Base-by-base conservation (phyloP, 2,888 invertebrate genomes). In the Dicyrtomina minuta region DNA sequence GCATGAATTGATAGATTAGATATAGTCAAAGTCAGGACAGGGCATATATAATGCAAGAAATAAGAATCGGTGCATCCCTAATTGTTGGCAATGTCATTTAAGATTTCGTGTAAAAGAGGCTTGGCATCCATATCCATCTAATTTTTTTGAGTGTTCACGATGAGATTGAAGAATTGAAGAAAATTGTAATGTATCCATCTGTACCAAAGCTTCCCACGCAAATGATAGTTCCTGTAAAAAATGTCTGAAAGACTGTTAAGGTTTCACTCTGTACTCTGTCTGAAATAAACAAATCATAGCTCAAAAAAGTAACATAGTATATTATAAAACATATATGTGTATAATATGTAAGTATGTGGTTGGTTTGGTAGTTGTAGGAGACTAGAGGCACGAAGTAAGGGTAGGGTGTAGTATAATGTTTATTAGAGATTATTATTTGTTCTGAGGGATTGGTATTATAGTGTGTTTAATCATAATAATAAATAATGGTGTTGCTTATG, bases 61-160 rank as follows among this genome's bases (percentile, higher is more conserved):
- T 51, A 65, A 53, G 55, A 56, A 65, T 65, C 65, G 65, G 65
- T 65, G 65, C 56, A 65, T 56, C 55, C 55, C 65, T 65, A 55
- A 65, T 65, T 65, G 65, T 55, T 56, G 55, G 41, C 65, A 56
- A 56, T 65, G 65, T 65, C 65, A 65, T 65, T 65, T 65, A n/a
- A 41, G 51, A 53, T 33, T 62, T 62, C 49, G 27, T 39, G 39
- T 58, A n/a, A 26, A 39, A 62, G 26, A 55, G 65, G 65, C 56
- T 65, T 56, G 65, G 65, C 55, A 43, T 65, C 56, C 56, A 33
- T 33, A 33, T 33, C 33, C 33, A 33, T 33, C 33, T 33, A 33
- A 33, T 33, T 33, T 33, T 49, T 27, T 27, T 13, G 33, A 64
- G 24, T 46, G 61, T 46, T 61, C 46, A 61, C 27, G 61, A 49